Conservation (phyloP, 2,888 invertebrate genomes). For the Molorchus minor region DNA sequence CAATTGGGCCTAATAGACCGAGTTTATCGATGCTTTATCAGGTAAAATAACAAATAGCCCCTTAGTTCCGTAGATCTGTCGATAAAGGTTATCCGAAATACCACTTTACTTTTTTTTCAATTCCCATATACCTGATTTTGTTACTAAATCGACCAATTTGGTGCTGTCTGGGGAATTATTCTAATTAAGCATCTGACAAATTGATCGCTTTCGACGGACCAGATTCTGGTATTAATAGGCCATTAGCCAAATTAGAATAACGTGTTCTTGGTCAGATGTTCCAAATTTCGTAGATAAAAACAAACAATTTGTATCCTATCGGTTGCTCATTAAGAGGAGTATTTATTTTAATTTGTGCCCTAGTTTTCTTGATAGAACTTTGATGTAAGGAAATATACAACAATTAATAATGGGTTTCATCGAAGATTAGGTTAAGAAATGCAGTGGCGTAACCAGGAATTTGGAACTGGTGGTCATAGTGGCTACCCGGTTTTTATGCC, state of each 20-base stretch:
- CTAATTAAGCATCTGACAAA: conserved; percentile 60
- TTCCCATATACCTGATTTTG: conserved; percentile 50
- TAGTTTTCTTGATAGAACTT: too few species aligned
- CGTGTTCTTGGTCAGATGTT: conserved; percentile 41
- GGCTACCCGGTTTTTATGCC: too few species aligned
- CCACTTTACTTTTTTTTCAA: conserved; percentile 55
- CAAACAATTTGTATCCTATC: conserved; percentile 20
- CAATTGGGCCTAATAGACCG: conserved; percentile 61
- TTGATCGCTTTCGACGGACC: conserved; percentile 51
- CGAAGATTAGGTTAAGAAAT: too few species aligned
- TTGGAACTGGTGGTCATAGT: too few species aligned
- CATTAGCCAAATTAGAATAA: conserved; percentile 58
- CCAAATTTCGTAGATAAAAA: conserved; percentile 24
- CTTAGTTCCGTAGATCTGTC: conserved; percentile 49
- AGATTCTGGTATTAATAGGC: conserved; percentile 53
- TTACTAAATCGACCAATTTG: conserved; percentile 57
- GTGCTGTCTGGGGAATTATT: conserved; percentile 57
- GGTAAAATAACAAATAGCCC: conserved; percentile 62
- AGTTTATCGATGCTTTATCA: conserved; percentile 58
- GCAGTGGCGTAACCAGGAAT: too few species aligned
- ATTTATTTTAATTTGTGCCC: too few species aligned
- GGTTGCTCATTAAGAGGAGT: conserved; percentile 12
- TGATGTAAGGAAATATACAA: too few species aligned
- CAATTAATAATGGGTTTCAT: too few species aligned
- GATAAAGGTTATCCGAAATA: conserved; percentile 57